These are phyloP conservation scores for Serripes groenlandicus DNA, from an alignment of 2,888 invertebrate species.

Conservation along the genomic window DNA sequence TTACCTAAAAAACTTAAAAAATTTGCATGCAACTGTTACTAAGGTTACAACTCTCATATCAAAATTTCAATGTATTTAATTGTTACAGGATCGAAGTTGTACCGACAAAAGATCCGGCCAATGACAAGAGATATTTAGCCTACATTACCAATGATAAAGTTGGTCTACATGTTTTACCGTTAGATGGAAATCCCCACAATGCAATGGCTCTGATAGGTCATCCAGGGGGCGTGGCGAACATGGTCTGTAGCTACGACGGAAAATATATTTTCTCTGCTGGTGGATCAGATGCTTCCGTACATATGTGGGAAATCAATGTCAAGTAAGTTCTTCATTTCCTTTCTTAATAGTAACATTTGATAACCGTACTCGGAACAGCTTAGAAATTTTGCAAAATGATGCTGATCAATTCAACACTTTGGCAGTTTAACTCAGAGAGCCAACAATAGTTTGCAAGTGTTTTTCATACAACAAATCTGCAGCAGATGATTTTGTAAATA, in stretches of 20 bases:
- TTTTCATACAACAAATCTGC: no score
- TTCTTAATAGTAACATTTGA: no score
- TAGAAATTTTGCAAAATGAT: no score
- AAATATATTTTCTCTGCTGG: conserved; percentile 89
- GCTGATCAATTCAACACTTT: no score
- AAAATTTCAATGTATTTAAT: no score
- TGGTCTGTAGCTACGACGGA: conserved; percentile 87
- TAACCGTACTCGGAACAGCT: no score
- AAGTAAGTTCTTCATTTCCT: conserved; percentile 86
- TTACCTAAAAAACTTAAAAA: no score
- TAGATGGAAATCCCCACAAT: conserved; percentile 92
- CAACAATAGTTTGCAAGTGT: no score
- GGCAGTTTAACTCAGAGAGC: no score
- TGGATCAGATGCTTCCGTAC: conserved; percentile 87
- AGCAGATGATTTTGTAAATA: no score
- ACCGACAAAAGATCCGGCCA: conserved; percentile 75
- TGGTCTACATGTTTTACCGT: conserved; percentile 90
- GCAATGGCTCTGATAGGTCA: conserved; percentile 89
- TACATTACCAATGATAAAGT: conserved; percentile 90
- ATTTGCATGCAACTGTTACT: no score
- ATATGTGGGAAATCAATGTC: conserved; percentile 89
- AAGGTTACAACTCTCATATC: no score
- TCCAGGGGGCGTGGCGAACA: conserved; percentile 88
- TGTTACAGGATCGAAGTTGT: conserved; percentile 80
- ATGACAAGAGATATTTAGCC: conserved; percentile 88